Conservation (phyloP, 1,140 invertebrate genomes). For the Habropoda laboriosa region DNA sequence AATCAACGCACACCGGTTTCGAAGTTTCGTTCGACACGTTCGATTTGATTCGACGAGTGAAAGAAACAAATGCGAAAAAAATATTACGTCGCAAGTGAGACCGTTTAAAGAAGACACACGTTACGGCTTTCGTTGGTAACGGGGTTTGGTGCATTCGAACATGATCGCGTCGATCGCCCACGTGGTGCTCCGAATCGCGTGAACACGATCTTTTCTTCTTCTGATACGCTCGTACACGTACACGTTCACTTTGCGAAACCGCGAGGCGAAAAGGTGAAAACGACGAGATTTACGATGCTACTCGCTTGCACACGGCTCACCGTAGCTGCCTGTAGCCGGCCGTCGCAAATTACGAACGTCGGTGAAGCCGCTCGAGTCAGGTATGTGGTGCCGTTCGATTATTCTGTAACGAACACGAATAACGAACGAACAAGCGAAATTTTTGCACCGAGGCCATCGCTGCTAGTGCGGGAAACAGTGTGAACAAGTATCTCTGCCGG, state of each 20-base stretch:
- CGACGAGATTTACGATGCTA: slow-evolving; percentile 3
- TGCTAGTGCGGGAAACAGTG: slow-evolving; percentile 66
- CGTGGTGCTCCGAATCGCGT: slow-evolving; percentile 54
- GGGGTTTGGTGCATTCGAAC: slow-evolving; percentile 51
- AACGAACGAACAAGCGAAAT: slow-evolving; percentile 8
- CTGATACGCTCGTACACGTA: neutral
- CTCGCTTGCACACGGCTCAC: too few species aligned
- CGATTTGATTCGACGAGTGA: slow-evolving; percentile 1
- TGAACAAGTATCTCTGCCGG: slow-evolving; percentile 38
- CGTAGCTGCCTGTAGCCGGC: too few species aligned
- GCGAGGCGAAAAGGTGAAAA: slow-evolving; percentile 8
- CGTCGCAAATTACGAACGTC: neutral
- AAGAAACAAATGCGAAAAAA: too few species aligned
- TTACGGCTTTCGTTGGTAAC: neutral
- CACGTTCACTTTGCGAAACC: slow-evolving; percentile 5
- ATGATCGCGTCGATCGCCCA: slow-evolving; percentile 46
- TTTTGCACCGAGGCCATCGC: slow-evolving; percentile 7
- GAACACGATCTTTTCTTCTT: slow-evolving; percentile 41
- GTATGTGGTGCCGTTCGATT: slow-evolving; percentile 43
- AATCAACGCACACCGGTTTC: neutral
- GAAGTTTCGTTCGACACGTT: slow-evolving; percentile 13
- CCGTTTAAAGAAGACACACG: neutral
- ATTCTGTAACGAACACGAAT: slow-evolving; percentile 19
- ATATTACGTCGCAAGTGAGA: slow-evolving; percentile 24
- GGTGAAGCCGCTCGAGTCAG: slow-evolving; percentile 1